Evolutionary conservation across 1,140 invertebrate genomes (phyloP), one percentile per base, ranked within the genome.

Genomic region (Bombus impatiens): DNA sequence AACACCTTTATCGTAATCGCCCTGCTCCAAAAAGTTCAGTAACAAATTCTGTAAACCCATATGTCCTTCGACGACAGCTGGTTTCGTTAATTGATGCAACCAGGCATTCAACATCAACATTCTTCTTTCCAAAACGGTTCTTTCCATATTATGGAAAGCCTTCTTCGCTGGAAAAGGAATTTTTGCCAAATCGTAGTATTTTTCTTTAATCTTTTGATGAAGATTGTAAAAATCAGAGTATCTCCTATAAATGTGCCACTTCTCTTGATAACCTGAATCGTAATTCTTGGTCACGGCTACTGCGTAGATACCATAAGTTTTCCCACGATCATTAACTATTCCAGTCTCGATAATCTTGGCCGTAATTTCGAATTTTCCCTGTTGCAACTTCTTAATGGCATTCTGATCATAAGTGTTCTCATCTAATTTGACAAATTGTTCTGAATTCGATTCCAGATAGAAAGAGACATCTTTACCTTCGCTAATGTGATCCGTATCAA

Each of bases 171-270:
- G 98, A 92, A 99, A 98, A 40, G 97, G 96, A 40, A 99, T 94
- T 90, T 97, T 97, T 9, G 96, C 96, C 6, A 99, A 93, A 93
- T 98, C 97, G 76, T 97, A 97, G 96, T 97, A 99, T 96, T 97
- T 97, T 70, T 97, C 97, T 94, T 96, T 97, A 91, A 98, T 96
- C 95, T 97, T 97, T 90, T 96, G 96, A 92, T 98, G 97, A 13
- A 99, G 95, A 92, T 98, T 98, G 93, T 99, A 97, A 94, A 99
- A 99, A 95, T 99, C 98, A 57, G 98, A 98, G 92, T 99, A 99
- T 88, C 97, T 92, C 84, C 97, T 95, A 91, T 98, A 98, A 83
- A 98, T 97, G 90, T 98, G 97, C 97, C 97, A 98, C 72, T 96
- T 96, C 93, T 97, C 97, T 93, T 97, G 96, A 89, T 96, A 97